Conservation (phyloP, 2,113 vertebrate species). For the Proteles cristata region DNA sequence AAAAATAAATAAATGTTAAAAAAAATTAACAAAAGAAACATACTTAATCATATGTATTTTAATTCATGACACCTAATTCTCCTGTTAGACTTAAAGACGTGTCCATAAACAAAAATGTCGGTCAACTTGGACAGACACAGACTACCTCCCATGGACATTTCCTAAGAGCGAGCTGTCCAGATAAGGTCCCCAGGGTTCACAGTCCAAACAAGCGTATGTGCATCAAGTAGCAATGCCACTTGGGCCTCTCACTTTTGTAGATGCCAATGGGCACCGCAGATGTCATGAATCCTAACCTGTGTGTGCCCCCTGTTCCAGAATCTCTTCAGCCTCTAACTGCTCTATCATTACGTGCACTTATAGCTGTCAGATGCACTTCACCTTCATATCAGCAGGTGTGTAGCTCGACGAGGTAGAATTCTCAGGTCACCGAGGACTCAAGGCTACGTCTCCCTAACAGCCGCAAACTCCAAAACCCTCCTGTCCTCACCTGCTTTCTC, state of each 20-base stretch:
- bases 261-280: accelerated
- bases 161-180: slow-evolving; percentile 19
- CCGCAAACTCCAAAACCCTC: neutral
- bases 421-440: neutral
- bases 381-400: neutral
- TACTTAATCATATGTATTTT: neutral
- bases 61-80: slow-evolving; percentile 10
- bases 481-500: no score
- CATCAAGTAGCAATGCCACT: neutral
- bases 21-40: neutral
- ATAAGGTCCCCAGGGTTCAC: neutral
- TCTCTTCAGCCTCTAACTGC: neutral
- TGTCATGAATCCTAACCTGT: neutral
- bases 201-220: neutral
- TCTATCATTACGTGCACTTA: neutral
- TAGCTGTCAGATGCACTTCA: neutral
- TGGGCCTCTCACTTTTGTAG: neutral
- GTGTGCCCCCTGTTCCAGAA: neutral
- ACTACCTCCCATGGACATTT: neutral
- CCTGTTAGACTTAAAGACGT: neutral
- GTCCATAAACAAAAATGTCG: neutral
- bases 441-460: neutral
- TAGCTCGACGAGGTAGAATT: neutral
- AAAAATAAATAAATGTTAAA: no score
- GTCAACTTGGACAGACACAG: neutral